A percentile compares a stretch with the other conserved stretches of the same genome.
phyloP scores from a whole-genome alignment of 2,888 invertebrate genomes.

The Eilema griseolum region DNA sequence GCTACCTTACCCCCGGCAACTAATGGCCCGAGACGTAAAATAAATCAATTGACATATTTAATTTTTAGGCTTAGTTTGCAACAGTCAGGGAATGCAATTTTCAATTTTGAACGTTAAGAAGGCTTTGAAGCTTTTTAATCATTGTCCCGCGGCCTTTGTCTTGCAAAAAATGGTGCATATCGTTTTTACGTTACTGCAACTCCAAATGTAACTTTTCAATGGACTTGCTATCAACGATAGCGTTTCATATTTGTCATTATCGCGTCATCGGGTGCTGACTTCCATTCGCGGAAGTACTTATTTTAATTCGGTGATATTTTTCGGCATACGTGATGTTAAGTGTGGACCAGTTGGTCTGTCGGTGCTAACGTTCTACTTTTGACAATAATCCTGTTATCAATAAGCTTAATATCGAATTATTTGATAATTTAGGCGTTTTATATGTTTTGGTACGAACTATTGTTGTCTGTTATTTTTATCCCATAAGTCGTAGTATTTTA shows the following conservation, averaged over 20 bases:
- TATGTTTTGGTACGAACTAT: background rate
- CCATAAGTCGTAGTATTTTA: background rate
- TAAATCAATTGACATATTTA: too few relatives aligned
- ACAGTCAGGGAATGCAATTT: too few relatives aligned
- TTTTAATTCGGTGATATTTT: background rate
- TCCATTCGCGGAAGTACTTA: background rate
- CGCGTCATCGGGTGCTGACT: background rate
- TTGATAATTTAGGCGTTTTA: background rate
- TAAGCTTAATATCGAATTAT: background rate
- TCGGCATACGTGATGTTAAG: background rate
- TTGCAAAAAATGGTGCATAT: too few relatives aligned
- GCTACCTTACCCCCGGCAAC: too few relatives aligned
- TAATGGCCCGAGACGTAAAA: too few relatives aligned
- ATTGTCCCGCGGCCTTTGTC: too few relatives aligned
- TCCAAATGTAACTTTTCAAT: background rate
- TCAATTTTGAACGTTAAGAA: background rate
- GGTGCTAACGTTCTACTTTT: background rate
- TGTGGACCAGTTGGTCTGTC: background rate
- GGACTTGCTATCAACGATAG: background rate
- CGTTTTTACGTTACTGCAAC: background rate
- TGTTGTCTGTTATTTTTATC: constrained; percentile 1
- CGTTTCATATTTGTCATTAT: background rate
- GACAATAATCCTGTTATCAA: background rate
- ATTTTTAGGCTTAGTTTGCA: too few relatives aligned
- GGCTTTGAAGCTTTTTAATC: background rate